phyloP scores from a whole-genome alignment of 2,888 invertebrate genomes.

The Cosmopolites sordidus region DNA sequence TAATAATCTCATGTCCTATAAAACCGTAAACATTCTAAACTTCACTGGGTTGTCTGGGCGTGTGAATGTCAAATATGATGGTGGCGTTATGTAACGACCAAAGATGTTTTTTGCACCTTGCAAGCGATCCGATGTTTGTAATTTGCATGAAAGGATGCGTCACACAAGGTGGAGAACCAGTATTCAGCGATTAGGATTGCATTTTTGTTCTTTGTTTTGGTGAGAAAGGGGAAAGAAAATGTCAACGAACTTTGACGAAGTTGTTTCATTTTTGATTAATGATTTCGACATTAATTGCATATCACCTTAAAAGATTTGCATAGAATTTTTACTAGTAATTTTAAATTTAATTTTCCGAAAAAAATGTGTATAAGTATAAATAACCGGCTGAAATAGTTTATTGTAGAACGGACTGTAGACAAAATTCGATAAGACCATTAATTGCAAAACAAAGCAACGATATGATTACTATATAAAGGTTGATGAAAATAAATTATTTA shows the following conservation, averaged over 20 bases:
- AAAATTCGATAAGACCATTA: too few relatives aligned
- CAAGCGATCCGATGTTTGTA: not conserved
- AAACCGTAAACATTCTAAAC: not conserved
- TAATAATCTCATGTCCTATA: not conserved
- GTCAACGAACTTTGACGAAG: not conserved
- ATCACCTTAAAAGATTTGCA: too few relatives aligned
- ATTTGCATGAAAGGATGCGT: not conserved
- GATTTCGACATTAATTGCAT: too few relatives aligned
- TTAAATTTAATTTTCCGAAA: too few relatives aligned
- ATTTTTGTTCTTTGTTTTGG: too few relatives aligned
- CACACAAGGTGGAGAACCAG: not conserved
- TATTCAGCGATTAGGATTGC: not conserved
- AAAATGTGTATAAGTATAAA: too few relatives aligned
- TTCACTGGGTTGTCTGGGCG: not conserved
- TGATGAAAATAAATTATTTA: too few relatives aligned
- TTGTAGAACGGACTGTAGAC: too few relatives aligned
- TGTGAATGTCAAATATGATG: not conserved
- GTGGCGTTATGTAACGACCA: not conserved
- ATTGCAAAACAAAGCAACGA: too few relatives aligned
- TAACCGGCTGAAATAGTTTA: too few relatives aligned
- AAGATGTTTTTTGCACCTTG: not conserved
- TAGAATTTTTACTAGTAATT: too few relatives aligned
- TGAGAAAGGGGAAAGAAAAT: not conserved
- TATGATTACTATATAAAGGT: too few relatives aligned
- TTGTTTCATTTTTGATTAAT: not conserved